phyloP scores from a whole-genome alignment of 2,113 vertebrate species.

The Poeciliopsis turrubarensis region DNA sequence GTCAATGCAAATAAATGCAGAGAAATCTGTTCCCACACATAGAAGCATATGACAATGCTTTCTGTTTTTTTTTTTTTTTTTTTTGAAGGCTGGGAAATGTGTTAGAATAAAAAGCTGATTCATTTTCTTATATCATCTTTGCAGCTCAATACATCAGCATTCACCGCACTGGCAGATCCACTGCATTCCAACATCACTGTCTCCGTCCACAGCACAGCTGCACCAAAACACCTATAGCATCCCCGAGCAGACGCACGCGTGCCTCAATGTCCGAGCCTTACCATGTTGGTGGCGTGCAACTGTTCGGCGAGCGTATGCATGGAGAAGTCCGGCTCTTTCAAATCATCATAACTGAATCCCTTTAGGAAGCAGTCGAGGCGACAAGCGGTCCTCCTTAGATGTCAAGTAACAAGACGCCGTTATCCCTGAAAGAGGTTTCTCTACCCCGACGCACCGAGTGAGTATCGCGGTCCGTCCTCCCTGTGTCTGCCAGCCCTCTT shows the following conservation, averaged over 20 bases:
- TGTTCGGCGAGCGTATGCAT: slow-evolving; percentile 77
- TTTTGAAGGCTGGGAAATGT: slow-evolving; percentile 24
- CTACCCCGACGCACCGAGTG: slow-evolving; percentile 67
- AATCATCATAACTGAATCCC: slow-evolving; percentile 70
- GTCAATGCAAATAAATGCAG: slow-evolving; percentile 76
- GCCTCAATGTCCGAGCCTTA: slow-evolving; percentile 58
- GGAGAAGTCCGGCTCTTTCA: slow-evolving; percentile 72
- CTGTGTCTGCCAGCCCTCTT: slow-evolving; percentile 79
- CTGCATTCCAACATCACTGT: slow-evolving; percentile 78
- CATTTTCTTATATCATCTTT: slow-evolving; percentile 62
- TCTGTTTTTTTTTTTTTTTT: neutral
- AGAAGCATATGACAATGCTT: slow-evolving; percentile 12
- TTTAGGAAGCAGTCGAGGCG: slow-evolving; percentile 31
- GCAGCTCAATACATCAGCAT: slow-evolving; percentile 75
- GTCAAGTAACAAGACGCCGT: slow-evolving; percentile 55
- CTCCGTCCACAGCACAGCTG: slow-evolving; percentile 69
- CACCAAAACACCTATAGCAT: slow-evolving; percentile 68
- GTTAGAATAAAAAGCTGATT: slow-evolving; percentile 36
- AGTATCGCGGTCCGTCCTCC: slow-evolving; percentile 74
- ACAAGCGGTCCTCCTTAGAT: slow-evolving; percentile 24
- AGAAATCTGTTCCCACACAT: slow-evolving; percentile 28
- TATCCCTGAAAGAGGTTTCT: slow-evolving; percentile 72
- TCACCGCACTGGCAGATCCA: slow-evolving; percentile 73
- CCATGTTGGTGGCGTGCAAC: slow-evolving; percentile 77
- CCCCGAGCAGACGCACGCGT: slow-evolving; percentile 34